These are phyloP conservation scores for Ctenopoma kingsleyae DNA, from an alignment of 2,797 vertebrate genomes.

Conservation along the genomic window DNA sequence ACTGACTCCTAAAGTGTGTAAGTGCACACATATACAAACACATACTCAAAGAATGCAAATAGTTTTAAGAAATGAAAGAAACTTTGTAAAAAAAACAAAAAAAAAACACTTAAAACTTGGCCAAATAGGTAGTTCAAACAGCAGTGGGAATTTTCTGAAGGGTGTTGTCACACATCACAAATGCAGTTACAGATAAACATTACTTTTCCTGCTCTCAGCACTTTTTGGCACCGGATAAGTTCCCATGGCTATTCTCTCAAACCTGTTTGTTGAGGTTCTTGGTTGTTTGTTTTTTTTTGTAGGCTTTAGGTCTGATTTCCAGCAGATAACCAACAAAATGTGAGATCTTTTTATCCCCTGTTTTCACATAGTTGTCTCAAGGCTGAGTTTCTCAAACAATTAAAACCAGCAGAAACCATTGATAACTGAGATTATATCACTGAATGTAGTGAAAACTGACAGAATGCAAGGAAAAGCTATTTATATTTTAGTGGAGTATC, in stretches of 20 bases:
- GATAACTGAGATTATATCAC: constrained; percentile 43
- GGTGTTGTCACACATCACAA: constrained; percentile 47
- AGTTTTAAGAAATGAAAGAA: not conserved
- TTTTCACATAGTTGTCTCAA: constrained; percentile 34
- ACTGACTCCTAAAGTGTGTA: constrained; percentile 11
- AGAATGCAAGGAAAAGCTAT: constrained; percentile 7
- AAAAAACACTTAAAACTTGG: not conserved
- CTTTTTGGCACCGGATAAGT: constrained; percentile 56
- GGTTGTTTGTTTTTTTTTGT: constrained; percentile 26
- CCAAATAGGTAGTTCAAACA: constrained; percentile 26
- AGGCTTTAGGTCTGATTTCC: constrained; percentile 32
- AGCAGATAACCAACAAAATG: constrained; percentile 52
- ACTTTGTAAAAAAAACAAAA: not conserved
- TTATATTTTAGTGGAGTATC: constrained; percentile 27
- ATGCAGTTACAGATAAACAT: constrained; percentile 63
- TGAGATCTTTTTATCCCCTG: not conserved
- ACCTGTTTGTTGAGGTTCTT: constrained; percentile 45
- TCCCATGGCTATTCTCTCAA: constrained; percentile 63
- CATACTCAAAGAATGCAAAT: not conserved
- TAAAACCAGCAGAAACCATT: constrained; percentile 34
- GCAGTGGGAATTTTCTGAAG: constrained; percentile 44
- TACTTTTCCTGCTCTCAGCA: constrained; percentile 56
- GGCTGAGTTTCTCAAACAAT: constrained; percentile 41
- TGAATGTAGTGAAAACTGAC: constrained; percentile 9
- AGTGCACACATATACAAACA: not conserved